Evolutionary conservation across 2,113 vertebrate species (phyloP), one percentile per base, ranked within the genome.

Genomic region (Chascanopsetta lugubris): DNA sequence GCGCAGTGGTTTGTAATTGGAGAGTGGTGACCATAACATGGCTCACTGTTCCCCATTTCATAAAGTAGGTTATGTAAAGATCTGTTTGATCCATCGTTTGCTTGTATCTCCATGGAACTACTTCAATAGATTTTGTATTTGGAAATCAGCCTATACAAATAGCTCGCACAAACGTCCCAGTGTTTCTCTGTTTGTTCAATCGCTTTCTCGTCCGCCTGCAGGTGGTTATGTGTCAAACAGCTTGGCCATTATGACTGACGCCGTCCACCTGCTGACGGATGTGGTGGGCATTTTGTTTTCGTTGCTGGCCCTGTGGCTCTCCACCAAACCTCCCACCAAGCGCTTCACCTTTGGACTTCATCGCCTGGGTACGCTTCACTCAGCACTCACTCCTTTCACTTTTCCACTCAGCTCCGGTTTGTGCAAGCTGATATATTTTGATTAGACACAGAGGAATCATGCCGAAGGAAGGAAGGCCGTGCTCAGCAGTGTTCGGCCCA

Each of bases 151-250:
- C 5, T 42, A 21, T 8, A 34, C 15, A 57, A 13, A 56, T 27
- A 6, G n/a, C 26, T 32, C 2, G n/a, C n/a, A 2, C 17, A 47
- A 20, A 20, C 3, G 25, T 36, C 13, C 38, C 3, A 11, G 3
- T 15, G 3, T 25, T 26, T 48, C 1, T 17, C 1, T 25, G 36
- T 22, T 30, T 9, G 12, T 25, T n/a, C 30, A 1, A 53, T 63
- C 1, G 4, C 2, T 1, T 56, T 58, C 0, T 71, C 6, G 45
- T 61, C 42, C 51, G 2, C 51, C 61, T 72, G 38, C 77, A 92
- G 97, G 97, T 90, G 97, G 97, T 67, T 99, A 97, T 70, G 54
- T 98, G 56, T 95, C 97, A 48, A 99, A 98, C 88, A 99, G 97
- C 83, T 86, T 99, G 61, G 97, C 97, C 61, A 94, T 99, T 61